Base-by-base conservation (phyloP, 1,140 invertebrate species). In the Drosophila kikkawai region DNA sequence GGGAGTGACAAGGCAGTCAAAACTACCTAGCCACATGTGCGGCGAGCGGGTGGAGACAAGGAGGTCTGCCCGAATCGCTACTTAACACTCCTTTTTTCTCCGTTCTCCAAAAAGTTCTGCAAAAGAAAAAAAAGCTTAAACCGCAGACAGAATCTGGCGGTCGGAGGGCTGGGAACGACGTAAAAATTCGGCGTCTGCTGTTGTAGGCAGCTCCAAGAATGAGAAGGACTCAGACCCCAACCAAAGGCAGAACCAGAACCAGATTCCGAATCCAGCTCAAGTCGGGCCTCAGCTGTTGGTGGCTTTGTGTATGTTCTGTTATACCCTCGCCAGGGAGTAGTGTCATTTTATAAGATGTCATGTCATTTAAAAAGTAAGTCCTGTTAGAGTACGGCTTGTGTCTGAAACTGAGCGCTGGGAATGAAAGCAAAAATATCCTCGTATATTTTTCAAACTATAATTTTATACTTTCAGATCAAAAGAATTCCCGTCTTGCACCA, bases 1-100 rank as follows among this genome's bases (percentile, higher is more conserved):
- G 84, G 42, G 66, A 63, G 59, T 87, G 75, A 80, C 79, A 87
- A 59, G 67, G 70, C 79, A 87, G 84, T 82, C 82, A 82, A 87
- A 86, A 82, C 82, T 77, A 88, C 83, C 70, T 81, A 64, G 70
- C 74, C 55, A 57, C 70, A 66, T 59, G 56, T 42, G 67, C 51
- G 36, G 36, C 6, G 13, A 13, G 22, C 29, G n/a, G 36, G 4
- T 29, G 26, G 26, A 29, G 11, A 42, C 13, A 44, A 50, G 39
- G 66, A 50, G 45, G 37, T 32, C 75, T 51, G 51, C 60, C 53
- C 77, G 51, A 77, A 71, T 34, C 64, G 75, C 80, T 78, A 83
- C 84, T 88, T 87, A 87, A 80, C 83, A 88, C 84, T 86, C 69
- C 71, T 79, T 53, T 67, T 75, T 36, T 32, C 12, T 60, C 15